Conservation (phyloP, 2,888 invertebrate genomes). For the Baronia brevicornis region DNA sequence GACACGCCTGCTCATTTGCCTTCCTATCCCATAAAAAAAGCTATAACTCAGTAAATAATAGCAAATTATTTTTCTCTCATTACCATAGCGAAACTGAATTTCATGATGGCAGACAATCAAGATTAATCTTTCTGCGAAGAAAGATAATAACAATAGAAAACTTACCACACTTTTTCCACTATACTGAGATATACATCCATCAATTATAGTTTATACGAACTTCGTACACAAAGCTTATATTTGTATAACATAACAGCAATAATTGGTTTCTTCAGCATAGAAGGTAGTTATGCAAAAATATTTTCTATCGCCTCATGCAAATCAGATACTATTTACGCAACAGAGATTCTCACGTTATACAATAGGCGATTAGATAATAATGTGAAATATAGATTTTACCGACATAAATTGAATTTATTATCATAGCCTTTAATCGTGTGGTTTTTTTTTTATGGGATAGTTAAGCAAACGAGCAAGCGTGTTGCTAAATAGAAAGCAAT, state of each 20-base stretch:
- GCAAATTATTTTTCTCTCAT: background rate
- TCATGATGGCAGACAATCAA: background rate
- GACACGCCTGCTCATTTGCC: too few species aligned
- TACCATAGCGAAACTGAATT: constrained; percentile 3
- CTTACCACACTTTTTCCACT: too few species aligned
- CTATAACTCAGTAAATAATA: too few species aligned
- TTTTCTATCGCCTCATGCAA: constrained; percentile 3
- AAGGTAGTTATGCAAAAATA: constrained; percentile 8
- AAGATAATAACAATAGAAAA: too few species aligned
- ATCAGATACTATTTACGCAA: constrained; percentile 4
- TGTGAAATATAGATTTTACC: constrained; percentile 13
- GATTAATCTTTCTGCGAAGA: constrained; percentile 1
- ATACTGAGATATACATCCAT: too few species aligned
- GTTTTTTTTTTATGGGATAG: too few species aligned
- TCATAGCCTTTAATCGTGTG: too few species aligned
- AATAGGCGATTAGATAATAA: constrained; percentile 13
- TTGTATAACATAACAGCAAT: background rate
- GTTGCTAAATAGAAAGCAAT: too few species aligned
- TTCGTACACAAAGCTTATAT: background rate
- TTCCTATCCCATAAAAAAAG: too few species aligned
- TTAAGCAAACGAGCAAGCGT: too few species aligned
- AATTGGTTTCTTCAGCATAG: background rate
- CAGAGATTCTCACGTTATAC: constrained; percentile 8
- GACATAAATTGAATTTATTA: too few species aligned
- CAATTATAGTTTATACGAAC: background rate